phyloP scores from a whole-genome alignment of 2,797 vertebrate species.

The Anniella stebbinsi region DNA sequence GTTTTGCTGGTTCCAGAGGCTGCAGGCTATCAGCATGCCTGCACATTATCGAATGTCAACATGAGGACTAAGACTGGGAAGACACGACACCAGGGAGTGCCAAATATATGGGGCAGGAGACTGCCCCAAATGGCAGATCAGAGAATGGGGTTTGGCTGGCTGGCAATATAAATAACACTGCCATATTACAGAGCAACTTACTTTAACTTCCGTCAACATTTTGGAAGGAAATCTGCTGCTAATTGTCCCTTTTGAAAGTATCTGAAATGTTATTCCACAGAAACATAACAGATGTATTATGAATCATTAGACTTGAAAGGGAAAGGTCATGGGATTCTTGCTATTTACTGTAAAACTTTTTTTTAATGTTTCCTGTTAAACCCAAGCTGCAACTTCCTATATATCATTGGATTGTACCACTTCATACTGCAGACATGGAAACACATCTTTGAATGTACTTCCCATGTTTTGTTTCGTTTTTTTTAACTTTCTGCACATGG shows the following conservation, averaged over 20 bases:
- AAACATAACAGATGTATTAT: constrained; percentile 68
- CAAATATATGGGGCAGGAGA: background rate
- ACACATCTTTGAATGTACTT: background rate
- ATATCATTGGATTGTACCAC: background rate
- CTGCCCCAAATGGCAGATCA: background rate
- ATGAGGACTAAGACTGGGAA: background rate
- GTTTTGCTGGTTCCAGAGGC: background rate
- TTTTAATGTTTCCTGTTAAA: constrained; percentile 70
- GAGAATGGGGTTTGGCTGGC: background rate
- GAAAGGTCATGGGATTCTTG: constrained; percentile 68
- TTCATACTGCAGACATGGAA: background rate
- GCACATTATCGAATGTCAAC: background rate
- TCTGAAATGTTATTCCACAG: constrained; percentile 66
- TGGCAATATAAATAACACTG: background rate
- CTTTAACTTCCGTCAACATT: constrained; percentile 61
- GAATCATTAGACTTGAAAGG: constrained; percentile 57
- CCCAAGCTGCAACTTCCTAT: background rate
- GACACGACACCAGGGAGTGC: too few species aligned
- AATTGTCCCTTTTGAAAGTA: constrained; percentile 64
- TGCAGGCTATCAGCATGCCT: background rate
- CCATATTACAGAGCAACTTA: constrained; percentile 54
- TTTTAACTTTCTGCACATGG: background rate
- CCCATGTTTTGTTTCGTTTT: background rate
- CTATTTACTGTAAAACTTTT: constrained; percentile 41
- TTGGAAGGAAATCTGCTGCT: constrained; percentile 60